These are phyloP conservation scores for Corythoichthys intestinalis DNA, from an alignment of 2,113 vertebrate species.

Conservation along the genomic window DNA sequence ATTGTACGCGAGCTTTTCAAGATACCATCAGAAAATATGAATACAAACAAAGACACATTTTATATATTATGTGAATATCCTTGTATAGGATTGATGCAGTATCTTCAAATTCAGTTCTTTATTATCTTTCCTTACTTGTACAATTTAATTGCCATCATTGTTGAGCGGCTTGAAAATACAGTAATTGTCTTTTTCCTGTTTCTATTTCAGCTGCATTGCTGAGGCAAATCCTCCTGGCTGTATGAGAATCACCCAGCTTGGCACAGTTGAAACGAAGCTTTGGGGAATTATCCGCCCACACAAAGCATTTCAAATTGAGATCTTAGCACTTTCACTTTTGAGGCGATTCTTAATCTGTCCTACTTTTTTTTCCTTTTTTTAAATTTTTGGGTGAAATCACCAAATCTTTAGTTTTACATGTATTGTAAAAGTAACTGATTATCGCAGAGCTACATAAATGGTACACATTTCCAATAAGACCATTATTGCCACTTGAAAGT, in stretches of 20 bases:
- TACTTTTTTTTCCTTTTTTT: constrained; percentile 16
- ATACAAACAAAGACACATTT: not conserved
- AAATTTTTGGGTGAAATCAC: not conserved
- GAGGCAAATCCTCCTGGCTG: constrained; percentile 48
- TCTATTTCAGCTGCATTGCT: constrained; percentile 40
- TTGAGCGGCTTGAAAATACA: constrained; percentile 7
- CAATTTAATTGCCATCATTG: not conserved
- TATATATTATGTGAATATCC: not conserved
- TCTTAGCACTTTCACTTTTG: constrained; percentile 51
- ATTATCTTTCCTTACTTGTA: too few species aligned
- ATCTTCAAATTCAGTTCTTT: not conserved
- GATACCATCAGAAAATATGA: not conserved
- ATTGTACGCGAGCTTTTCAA: not conserved
- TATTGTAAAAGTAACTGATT: not conserved
- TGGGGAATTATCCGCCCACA: constrained; percentile 59
- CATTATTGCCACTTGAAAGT: too few species aligned
- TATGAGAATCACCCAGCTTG: constrained; percentile 43
- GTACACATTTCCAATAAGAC: too few species aligned
- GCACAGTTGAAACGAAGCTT: constrained; percentile 55
- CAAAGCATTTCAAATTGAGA: constrained; percentile 54
- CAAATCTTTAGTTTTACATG: constrained; percentile 8
- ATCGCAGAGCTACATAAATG: not conserved
- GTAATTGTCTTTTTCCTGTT: constrained; percentile 19
- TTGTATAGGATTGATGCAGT: not conserved
- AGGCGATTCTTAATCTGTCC: constrained; percentile 41